Conservation (phyloP, 2,797 vertebrate species). For the Coracias cyanogaster region DNA sequence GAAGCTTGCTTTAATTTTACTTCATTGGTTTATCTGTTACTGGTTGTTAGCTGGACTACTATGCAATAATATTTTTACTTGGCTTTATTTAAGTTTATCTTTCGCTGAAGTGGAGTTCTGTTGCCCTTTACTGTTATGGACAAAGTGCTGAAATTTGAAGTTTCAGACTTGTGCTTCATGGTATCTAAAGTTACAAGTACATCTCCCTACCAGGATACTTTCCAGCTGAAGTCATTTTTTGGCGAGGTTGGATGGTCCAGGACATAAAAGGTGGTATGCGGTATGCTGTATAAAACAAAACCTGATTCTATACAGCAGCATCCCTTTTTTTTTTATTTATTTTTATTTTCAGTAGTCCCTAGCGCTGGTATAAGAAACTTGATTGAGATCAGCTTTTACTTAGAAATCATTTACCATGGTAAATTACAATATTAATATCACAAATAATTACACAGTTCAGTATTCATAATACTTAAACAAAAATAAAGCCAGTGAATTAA, state of each 20-base stretch:
- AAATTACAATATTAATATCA: neutral
- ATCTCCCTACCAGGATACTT: conserved; percentile 43
- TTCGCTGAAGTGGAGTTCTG: conserved; percentile 14
- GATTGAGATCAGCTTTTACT: neutral
- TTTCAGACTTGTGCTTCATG: conserved; percentile 13
- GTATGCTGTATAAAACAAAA: conserved; percentile 11
- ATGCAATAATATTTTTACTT: conserved; percentile 28
- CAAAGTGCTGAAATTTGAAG: conserved; percentile 44
- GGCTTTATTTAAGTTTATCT: conserved; percentile 26
- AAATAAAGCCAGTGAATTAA: neutral
- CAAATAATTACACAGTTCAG: neutral
- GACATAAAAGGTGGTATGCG: conserved; percentile 48
- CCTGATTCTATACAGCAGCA: neutral
- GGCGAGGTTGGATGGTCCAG: conserved; percentile 5
- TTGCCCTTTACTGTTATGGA: conserved; percentile 20
- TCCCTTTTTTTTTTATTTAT: neutral
- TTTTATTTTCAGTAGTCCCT: neutral
- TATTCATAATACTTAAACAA: neutral
- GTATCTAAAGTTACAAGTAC: conserved; percentile 30
- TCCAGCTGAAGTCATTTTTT: conserved; percentile 71
- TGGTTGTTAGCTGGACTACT: neutral
- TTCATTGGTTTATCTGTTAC: neutral
- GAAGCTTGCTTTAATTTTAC: neutral
- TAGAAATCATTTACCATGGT: neutral
- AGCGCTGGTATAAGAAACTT: neutral